Percentiles rank a stretch among this genome's conserved stretches.
These are phyloP conservation scores for Drosophila rellima DNA, from an alignment of 2,888 invertebrate genomes.

Conservation along the genomic window DNA sequence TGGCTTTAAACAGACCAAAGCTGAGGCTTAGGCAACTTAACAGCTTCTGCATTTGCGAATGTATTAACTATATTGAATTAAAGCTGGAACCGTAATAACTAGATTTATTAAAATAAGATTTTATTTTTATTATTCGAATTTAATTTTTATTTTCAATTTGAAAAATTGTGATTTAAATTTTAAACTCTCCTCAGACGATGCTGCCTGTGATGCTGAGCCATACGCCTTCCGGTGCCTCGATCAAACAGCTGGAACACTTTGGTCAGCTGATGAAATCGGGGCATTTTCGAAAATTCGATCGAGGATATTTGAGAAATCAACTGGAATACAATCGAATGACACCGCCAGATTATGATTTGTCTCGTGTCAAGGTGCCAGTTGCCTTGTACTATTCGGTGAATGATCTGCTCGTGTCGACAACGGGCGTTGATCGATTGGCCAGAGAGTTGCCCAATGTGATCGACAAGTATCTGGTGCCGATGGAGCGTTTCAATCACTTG, in stretches of 20 bases:
- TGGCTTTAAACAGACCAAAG: conserved; percentile 3
- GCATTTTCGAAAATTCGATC: conserved; percentile 86
- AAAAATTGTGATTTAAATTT: too few species aligned
- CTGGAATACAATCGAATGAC: conserved; percentile 86
- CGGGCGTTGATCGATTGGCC: conserved; percentile 87
- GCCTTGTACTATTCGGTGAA: conserved; percentile 87
- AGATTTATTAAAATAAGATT: too few species aligned
- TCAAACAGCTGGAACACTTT: conserved; percentile 86
- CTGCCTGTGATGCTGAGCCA: conserved; percentile 86
- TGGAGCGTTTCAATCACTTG: conserved; percentile 87
- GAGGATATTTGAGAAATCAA: conserved; percentile 86
- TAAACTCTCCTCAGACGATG: conserved; percentile 81
- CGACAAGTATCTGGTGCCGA: conserved; percentile 87
- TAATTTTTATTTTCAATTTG: too few species aligned
- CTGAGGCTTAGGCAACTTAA: not conserved
- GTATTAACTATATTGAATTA: not conserved
- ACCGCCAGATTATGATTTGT: conserved; percentile 87
- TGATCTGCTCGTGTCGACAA: conserved; percentile 89
- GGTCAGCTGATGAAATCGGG: conserved; percentile 85
- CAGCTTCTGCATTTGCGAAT: not conserved
- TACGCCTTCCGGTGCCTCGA: conserved; percentile 86
- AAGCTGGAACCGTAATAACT: too few species aligned
- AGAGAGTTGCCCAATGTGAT: conserved; percentile 87
- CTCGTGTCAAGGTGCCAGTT: conserved; percentile 87
- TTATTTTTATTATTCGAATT: too few species aligned